Conservation (phyloP, 1,140 invertebrate species). For the Brachystomella parvula region DNA sequence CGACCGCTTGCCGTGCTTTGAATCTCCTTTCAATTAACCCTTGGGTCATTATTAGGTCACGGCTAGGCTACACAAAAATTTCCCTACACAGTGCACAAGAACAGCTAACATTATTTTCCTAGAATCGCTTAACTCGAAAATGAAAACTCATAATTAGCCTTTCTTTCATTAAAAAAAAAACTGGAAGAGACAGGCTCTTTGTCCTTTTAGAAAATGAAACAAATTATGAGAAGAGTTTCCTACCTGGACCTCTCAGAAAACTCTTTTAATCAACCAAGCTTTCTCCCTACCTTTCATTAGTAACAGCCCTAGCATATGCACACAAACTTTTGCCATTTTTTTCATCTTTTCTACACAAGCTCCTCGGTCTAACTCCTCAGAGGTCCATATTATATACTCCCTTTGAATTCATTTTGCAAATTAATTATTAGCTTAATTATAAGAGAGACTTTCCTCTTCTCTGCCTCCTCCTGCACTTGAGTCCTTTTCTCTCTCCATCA, state of each 20-base stretch:
- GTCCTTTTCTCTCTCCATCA: not conserved
- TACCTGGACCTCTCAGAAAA: not conserved
- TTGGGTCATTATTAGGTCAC: slow-evolving; percentile 1
- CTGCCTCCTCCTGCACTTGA: not conserved
- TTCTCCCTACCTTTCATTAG: not conserved
- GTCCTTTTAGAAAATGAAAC: not conserved
- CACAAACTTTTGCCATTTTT: not conserved
- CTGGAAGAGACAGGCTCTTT: not conserved
- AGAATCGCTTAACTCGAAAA: not conserved
- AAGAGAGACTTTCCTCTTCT: not conserved
- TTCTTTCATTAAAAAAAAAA: too few relatives aligned
- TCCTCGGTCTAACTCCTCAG: too few relatives aligned
- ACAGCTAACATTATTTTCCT: not conserved
- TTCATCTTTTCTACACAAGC: not conserved
- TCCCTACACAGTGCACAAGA: not conserved
- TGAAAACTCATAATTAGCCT: too few relatives aligned
- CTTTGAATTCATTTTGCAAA: not conserved
- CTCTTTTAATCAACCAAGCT: not conserved
- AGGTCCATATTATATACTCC: not conserved
- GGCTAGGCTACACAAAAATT: not conserved
- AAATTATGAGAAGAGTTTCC: not conserved
- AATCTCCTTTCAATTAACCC: slow-evolving; percentile 11
- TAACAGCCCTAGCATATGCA: too few relatives aligned
- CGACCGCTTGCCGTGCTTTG: not conserved
- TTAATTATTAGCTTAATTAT: not conserved